Percentiles rank a stretch among this genome's conserved stretches.
phyloP scores from a whole-genome alignment of 2,888 invertebrate genomes.

The Andrena minutula region DNA sequence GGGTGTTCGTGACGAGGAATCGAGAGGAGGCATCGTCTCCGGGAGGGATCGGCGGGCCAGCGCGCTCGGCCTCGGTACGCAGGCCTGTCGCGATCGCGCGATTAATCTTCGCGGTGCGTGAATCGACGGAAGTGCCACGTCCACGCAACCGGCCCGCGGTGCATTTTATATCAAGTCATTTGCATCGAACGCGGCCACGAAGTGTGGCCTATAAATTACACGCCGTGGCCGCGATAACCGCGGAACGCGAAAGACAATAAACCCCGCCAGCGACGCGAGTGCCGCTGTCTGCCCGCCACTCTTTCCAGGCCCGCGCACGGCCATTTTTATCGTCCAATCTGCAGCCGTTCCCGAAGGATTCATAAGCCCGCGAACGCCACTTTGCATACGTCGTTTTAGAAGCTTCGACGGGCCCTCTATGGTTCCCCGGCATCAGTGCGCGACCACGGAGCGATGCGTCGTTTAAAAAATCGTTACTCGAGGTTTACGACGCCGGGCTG shows the following conservation, averaged over 20 bases:
- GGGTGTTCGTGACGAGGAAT: conserved; percentile 33
- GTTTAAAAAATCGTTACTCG: conserved; percentile 26
- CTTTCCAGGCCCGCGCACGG: background rate
- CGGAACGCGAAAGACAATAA: conserved; percentile 49
- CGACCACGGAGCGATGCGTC: conserved; percentile 10
- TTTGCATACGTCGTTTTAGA: background rate
- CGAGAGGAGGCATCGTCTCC: conserved; percentile 20
- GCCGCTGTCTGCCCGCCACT: conserved; percentile 2
- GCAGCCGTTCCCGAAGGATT: background rate
- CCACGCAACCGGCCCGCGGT: conserved; percentile 54
- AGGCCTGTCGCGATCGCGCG: conserved; percentile 55
- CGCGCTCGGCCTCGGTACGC: conserved; percentile 24
- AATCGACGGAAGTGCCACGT: conserved; percentile 74
- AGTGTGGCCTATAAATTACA: conserved; percentile 69
- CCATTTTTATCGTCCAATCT: conserved; percentile 11
- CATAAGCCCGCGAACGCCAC: conserved; percentile 15
- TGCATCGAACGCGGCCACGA: conserved; percentile 65
- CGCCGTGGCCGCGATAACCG: conserved; percentile 58
- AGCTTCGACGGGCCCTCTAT: conserved; percentile 4
- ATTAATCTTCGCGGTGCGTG: conserved; percentile 71
- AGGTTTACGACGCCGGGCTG: conserved; percentile 9
- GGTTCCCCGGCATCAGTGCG: background rate
- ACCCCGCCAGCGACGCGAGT: conserved; percentile 17
- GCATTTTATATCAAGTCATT: conserved; percentile 72
- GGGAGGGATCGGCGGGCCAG: conserved; percentile 18